Evolutionary conservation across 2,113 vertebrate species (phyloP), one percentile per base, ranked within the genome.

Genomic region (Arvicanthis niloticus): DNA sequence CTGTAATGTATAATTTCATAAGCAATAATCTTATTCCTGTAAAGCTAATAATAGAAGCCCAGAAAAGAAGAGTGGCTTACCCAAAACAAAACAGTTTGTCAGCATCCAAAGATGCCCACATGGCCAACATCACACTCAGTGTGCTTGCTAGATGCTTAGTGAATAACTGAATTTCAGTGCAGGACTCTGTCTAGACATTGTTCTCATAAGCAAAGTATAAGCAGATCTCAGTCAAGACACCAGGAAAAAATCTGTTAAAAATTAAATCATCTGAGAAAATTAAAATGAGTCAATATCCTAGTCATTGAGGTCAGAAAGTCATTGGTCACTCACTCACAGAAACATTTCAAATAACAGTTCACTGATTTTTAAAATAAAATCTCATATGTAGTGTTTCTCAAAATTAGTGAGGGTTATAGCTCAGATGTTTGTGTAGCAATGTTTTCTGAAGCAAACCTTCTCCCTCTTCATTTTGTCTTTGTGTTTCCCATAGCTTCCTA

Each of bases 391-490:
- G 7, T 68, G 85, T 92, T 95, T 94, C 60, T 92, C 34, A 34
- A 73, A 78, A 82, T 78, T 80, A 40, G 80, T 90, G n/a, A 95
- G 70, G 58, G 53, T 22, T 68, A 9, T n/a, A 72, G 19, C 62
- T 72, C 42, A 76, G 21, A 94, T 95, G 88, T 93, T 94, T 82
- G 90, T 81, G 84, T 95, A 62, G 85, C 48, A 76, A 31, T 88
- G 77, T 85, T 93, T 97, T 92, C 76, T 76, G 82, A 29, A 91
- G 62, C 34, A 93, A 95, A 56, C 11, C 45, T 92, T 73, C 40
- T 19, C 22, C 11, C 29, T 40, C 37, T 93, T 89, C 62, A 72
- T 48, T 68, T 92, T 91, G 72, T 58, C 40, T 87, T 82, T 76
- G 56, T 76, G 96, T 65, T 84, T 51, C n/a, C 45, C 85, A 80